phyloP scores from a whole-genome alignment of 2,113 vertebrate species.

The Urocynchramus pylzowi region DNA sequence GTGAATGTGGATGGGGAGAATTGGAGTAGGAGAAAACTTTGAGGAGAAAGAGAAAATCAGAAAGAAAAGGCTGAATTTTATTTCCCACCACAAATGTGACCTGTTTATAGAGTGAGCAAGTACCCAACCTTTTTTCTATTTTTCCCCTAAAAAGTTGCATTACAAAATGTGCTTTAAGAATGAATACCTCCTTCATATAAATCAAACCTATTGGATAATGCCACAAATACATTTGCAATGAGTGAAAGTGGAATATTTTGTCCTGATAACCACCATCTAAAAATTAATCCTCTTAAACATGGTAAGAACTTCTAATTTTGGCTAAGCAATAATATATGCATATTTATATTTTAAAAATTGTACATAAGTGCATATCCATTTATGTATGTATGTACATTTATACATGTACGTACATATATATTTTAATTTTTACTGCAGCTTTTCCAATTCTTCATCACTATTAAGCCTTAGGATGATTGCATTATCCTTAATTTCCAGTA shows the following conservation, averaged over 20 bases:
- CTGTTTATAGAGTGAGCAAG: not conserved
- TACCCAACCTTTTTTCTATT: fast-evolving
- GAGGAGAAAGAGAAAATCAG: not conserved
- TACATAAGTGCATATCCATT: fast-evolving
- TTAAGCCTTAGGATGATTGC: not conserved
- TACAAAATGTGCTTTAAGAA: not conserved
- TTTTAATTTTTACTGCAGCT: not conserved
- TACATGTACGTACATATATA: not conserved
- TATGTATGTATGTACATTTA: not conserved
- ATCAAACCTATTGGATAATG: not conserved
- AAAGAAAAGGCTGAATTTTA: not conserved
- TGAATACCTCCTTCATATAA: not conserved
- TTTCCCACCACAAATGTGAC: not conserved
- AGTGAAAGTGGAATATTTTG: not conserved
- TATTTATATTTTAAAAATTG: not conserved
- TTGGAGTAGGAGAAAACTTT: not conserved
- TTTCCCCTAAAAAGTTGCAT: fast-evolving
- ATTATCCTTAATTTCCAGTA: not conserved
- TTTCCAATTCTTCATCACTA: not conserved
- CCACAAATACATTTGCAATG: not conserved
- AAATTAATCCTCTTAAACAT: not conserved
- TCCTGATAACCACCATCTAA: not conserved
- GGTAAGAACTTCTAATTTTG: not conserved
- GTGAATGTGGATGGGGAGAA: not conserved
- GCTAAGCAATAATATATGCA: not conserved